Base-by-base conservation (phyloP, 2,113 vertebrate genomes). In the Lepidothrix coronata region DNA sequence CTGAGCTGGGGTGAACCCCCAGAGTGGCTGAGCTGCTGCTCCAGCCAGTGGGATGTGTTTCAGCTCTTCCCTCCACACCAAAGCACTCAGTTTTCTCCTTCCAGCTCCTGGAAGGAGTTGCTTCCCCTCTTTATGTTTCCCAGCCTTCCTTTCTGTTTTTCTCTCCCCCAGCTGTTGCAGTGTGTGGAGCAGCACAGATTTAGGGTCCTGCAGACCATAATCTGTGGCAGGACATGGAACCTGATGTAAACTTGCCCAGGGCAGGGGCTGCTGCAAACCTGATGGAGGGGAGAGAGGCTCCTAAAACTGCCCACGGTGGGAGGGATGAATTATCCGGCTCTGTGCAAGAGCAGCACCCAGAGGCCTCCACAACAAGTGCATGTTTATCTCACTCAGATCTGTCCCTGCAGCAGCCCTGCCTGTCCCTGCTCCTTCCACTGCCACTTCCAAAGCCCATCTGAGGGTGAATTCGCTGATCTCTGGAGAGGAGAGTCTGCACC, bases 311-410 rank as follows among this genome's bases (percentile, higher is more conserved):
- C 61, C 10, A 1, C 17, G 11, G 54, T 18, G 51, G 41, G 92
- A 88, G 66, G 58, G 54, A 74, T 28, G 68, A 21, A 25, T 44
- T 11, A 63, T 3, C 57, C 0, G 68, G 27, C 43, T 51, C 92
- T 96, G 91, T 91, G 94, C 72, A 94, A 96, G 88, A 97, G 96
- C 96, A 97, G 73, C 95, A 95, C 95, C 94, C 92, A 94, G 92
- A 95, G 94, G 96, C 82, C n/a, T 80, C 63, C 91, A 19, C 54
- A n/a, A 17, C 62, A 88, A 94, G 23, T 58, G 75, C 95, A 90
- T 2, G 39, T 75, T 67, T 68, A 27, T 83, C 91, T 55, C 11
- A 1, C 51, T 28, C 10, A 5, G 18, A 43, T 13, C 2, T 14
- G 65, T 17, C 51, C 61, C 66, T 79, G 75, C 74, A n/a, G 49